A percentile compares a stretch with the other conserved stretches of the same genome.
phyloP scores from a whole-genome alignment of 2,797 vertebrate species.

The Leontocebus nigricollis region DNA sequence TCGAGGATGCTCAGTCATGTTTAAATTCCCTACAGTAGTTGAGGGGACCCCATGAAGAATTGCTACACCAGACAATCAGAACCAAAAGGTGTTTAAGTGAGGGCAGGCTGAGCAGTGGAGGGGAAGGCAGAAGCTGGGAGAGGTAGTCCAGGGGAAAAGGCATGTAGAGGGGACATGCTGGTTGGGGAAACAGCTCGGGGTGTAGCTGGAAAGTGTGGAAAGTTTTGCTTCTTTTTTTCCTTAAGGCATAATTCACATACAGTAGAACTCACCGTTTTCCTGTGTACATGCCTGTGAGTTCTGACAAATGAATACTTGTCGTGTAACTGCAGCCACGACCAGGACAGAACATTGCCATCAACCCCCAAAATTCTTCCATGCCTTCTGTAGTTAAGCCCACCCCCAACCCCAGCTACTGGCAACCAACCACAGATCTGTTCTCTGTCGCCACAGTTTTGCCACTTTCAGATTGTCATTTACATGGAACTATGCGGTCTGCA shows the following conservation, averaged over 20 bases:
- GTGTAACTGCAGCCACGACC: not conserved
- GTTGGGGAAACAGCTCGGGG: not conserved
- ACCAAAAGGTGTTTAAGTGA: not conserved
- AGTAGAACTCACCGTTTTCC: not conserved
- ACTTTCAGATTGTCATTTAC: not conserved
- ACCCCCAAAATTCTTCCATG: not conserved
- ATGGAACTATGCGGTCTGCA: not conserved
- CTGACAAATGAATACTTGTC: not conserved
- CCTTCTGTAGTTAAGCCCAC: not conserved
- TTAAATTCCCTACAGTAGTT: not conserved
- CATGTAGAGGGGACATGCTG: not conserved
- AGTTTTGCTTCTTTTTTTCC: not conserved
- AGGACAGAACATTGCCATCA: not conserved
- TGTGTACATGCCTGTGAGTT: not conserved
- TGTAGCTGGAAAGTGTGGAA: not conserved
- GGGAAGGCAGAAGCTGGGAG: not conserved
- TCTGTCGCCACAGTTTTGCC: not conserved
- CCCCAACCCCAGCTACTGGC: not conserved
- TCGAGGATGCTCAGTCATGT: not conserved
- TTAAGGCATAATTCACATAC: not conserved
- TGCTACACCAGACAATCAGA: not conserved
- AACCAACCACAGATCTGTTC: not conserved
- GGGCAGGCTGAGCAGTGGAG: not conserved
- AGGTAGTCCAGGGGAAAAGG: not conserved
- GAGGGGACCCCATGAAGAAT: not conserved